These are phyloP conservation scores for Anastrepha ludens DNA, from an alignment of 1,140 invertebrate genomes.

Conservation along the genomic window DNA sequence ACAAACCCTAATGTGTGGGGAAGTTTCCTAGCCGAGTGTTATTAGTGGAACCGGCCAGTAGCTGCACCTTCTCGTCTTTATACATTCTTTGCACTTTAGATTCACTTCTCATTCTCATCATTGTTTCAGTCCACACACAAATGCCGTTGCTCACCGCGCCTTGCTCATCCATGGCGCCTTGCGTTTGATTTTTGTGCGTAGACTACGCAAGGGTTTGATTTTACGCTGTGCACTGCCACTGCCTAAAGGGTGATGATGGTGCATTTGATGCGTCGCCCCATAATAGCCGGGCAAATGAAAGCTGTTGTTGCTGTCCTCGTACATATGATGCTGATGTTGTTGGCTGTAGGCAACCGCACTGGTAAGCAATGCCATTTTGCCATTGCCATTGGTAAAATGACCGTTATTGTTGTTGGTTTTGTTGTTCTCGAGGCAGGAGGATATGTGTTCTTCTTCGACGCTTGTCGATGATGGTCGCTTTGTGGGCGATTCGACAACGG, in stretches of 20 bases:
- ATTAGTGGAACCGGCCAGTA: no score
- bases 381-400: conserved; percentile 47
- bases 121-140: conserved; percentile 24
- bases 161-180: conserved; percentile 72
- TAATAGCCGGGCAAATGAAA: conserved; percentile 49
- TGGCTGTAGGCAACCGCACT: conserved; percentile 66
- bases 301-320: conserved; percentile 39
- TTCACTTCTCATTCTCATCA: conserved; percentile 12
- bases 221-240: conserved; percentile 53
- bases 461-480: conserved; percentile 70
- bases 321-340: conserved; percentile 58
- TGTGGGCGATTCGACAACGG: conserved; percentile 67
- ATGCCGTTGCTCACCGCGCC: conserved; percentile 60
- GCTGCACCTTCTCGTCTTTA: no score
- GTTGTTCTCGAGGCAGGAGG: conserved; percentile 56
- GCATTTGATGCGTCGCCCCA: conserved; percentile 55
- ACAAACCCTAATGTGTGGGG: no score
- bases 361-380: conserved; percentile 69
- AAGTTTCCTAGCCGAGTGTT: no score
- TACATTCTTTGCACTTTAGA: neutral
- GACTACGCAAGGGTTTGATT: conserved; percentile 64
- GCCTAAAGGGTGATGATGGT: conserved; percentile 47
- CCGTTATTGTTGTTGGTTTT: conserved; percentile 55
- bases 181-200: conserved; percentile 72
- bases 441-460: conserved; percentile 68